Evolutionary conservation across 2,888 invertebrate species (phyloP).

Genomic region (Caradrina kadenii): DNA sequence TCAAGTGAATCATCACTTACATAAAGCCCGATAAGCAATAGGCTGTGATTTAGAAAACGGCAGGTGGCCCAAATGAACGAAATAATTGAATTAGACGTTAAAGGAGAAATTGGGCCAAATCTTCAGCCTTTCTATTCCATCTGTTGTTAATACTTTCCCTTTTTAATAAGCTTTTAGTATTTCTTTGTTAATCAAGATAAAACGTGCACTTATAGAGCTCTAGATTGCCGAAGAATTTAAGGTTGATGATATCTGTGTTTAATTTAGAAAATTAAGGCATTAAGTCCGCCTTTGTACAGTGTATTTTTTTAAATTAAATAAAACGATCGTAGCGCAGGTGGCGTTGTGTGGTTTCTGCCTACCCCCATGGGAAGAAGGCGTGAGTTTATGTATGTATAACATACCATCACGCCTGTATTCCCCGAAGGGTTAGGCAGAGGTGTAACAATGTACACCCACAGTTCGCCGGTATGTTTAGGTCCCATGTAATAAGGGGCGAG

Average conservation of each 20-base stretch:
- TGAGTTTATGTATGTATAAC: no score
- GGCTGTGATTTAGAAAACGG: slow-evolving; percentile 48
- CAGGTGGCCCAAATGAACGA: slow-evolving; percentile 66
- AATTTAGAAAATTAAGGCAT: not conserved
- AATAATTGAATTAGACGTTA: slow-evolving; percentile 80
- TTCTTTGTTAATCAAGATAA: slow-evolving; percentile 34
- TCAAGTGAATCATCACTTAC: slow-evolving; percentile 38
- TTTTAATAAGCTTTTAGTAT: slow-evolving; percentile 61
- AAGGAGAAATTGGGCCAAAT: slow-evolving; percentile 68
- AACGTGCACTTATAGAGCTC: slow-evolving; percentile 14
- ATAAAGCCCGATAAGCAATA: slow-evolving; percentile 19
- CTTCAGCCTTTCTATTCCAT: slow-evolving; percentile 73
- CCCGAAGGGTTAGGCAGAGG: no score
- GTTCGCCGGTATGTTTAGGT: no score
- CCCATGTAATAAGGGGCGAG: no score
- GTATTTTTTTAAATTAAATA: no score
- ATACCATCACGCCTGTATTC: no score
- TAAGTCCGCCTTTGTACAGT: no score
- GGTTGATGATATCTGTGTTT: not conserved
- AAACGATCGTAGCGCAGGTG: no score
- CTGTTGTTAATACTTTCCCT: slow-evolving; percentile 70
- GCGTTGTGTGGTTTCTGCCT: no score
- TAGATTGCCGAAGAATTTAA: slow-evolving; percentile 11
- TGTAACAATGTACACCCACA: no score
- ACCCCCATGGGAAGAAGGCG: no score